These are phyloP conservation scores for Zosterops lateralis DNA, from an alignment of 2,113 vertebrate genomes.

Conservation along the genomic window DNA sequence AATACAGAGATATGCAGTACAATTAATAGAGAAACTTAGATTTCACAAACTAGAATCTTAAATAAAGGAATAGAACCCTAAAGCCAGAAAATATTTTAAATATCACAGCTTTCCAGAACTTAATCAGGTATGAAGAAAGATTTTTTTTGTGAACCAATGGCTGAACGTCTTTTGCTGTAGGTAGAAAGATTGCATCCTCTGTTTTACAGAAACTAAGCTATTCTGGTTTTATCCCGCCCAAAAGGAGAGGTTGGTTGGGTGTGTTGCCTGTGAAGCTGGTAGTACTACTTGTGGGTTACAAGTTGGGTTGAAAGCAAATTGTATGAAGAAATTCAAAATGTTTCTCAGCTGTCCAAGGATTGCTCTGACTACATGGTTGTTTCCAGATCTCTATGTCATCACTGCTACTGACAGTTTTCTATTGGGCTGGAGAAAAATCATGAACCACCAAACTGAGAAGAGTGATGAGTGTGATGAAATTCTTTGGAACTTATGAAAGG, in stretches of 20 bases:
- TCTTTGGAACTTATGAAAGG: background rate
- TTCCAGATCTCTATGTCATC: background rate
- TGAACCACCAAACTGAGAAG: background rate
- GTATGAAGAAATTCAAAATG: background rate
- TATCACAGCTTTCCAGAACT: background rate
- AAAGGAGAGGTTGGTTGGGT: background rate
- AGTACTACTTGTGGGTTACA: background rate
- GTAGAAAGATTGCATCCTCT: background rate
- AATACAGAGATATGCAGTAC: background rate
- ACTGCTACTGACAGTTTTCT: background rate
- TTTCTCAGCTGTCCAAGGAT: background rate
- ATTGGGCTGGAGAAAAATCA: background rate
- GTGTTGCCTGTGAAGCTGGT: background rate
- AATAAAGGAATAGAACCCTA: background rate
- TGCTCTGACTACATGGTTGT: background rate
- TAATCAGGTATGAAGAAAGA: background rate
- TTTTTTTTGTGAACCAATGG: background rate
- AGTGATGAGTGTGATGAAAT: background rate
- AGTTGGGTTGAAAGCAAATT: background rate
- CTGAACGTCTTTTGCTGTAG: background rate
- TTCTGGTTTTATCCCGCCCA: accelerated
- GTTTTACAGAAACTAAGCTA: background rate
- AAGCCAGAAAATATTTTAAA: background rate
- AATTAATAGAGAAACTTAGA: background rate
- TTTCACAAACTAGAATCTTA: background rate